A percentile compares a stretch with the other conserved stretches of the same genome.
Evolutionary conservation across 2,888 invertebrate species (phyloP).

Genomic region (Latrodectus hesperus): DNA sequence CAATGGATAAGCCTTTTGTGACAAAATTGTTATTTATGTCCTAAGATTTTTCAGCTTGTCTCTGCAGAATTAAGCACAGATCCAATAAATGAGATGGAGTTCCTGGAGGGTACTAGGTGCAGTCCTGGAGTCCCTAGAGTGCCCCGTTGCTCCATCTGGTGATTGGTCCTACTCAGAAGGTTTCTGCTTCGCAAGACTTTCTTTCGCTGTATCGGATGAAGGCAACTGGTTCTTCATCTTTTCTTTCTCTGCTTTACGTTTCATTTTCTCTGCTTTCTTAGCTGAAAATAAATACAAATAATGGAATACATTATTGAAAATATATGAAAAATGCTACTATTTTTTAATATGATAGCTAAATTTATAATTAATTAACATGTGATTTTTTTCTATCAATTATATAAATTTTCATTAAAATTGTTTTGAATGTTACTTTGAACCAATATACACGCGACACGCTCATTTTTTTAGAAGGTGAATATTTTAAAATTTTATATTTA

Average conservation of each 20-base stretch:
- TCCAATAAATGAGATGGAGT: not conserved
- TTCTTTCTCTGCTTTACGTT: slow-evolving; percentile 10
- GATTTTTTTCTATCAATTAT: too few relatives aligned
- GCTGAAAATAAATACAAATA: slow-evolving; percentile 22
- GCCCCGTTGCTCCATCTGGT: not conserved
- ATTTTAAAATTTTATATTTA: too few relatives aligned
- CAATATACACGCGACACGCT: too few relatives aligned
- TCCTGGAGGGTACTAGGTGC: not conserved
- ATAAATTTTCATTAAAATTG: too few relatives aligned
- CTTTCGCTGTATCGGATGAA: slow-evolving; percentile 17
- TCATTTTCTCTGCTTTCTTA: slow-evolving; percentile 15
- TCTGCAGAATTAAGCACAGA: not conserved
- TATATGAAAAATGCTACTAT: too few relatives aligned
- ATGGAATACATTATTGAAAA: not conserved
- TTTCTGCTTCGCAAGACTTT: not conserved
- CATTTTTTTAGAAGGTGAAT: too few relatives aligned
- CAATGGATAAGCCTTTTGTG: too few relatives aligned
- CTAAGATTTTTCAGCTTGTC: not conserved
- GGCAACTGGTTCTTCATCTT: slow-evolving; percentile 1
- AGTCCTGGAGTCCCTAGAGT: not conserved
- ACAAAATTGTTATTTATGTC: too few relatives aligned
- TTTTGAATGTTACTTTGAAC: too few relatives aligned
- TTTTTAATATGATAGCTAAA: too few relatives aligned
- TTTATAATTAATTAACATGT: too few relatives aligned
- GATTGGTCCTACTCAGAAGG: not conserved